phyloP scores from a whole-genome alignment of 2,888 invertebrate species.

The Sinodicranocentrus sp. region DNA sequence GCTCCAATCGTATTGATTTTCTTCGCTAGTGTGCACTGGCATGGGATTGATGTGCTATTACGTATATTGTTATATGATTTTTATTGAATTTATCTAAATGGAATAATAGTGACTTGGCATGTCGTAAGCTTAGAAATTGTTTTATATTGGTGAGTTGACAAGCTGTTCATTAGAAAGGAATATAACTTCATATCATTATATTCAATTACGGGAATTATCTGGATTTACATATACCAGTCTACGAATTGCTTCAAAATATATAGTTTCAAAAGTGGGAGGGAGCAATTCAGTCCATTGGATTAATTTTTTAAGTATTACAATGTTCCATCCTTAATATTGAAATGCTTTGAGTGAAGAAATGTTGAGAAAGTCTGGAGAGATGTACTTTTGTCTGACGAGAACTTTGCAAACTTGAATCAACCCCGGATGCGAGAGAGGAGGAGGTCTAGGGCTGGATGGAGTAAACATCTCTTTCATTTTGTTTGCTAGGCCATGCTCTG shows the following conservation, averaged over 20 bases:
- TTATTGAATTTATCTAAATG: too few species aligned
- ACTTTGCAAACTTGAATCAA: not conserved
- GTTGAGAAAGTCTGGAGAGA: not conserved
- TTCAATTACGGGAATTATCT: not conserved
- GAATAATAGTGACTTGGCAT: too few species aligned
- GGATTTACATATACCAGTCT: not conserved
- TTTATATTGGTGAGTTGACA: too few species aligned
- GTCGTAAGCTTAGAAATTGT: too few species aligned
- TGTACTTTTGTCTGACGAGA: conserved; percentile 15
- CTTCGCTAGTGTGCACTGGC: not conserved
- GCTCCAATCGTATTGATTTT: conserved; percentile 32
- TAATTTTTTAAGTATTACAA: not conserved
- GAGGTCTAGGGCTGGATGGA: not conserved
- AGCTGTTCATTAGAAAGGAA: too few species aligned
- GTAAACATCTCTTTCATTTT: not conserved
- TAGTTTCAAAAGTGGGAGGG: too few species aligned
- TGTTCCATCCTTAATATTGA: not conserved
- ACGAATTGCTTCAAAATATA: too few species aligned
- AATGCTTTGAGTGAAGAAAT: not conserved
- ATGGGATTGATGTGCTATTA: not conserved
- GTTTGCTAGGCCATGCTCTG: not conserved
- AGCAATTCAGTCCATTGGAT: too few species aligned
- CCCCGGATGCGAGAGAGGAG: not conserved
- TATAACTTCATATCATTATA: too few species aligned
- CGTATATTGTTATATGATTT: too few species aligned